These are phyloP conservation scores for Oligia fasciuncula DNA, from an alignment of 2,888 invertebrate genomes.

Conservation along the genomic window DNA sequence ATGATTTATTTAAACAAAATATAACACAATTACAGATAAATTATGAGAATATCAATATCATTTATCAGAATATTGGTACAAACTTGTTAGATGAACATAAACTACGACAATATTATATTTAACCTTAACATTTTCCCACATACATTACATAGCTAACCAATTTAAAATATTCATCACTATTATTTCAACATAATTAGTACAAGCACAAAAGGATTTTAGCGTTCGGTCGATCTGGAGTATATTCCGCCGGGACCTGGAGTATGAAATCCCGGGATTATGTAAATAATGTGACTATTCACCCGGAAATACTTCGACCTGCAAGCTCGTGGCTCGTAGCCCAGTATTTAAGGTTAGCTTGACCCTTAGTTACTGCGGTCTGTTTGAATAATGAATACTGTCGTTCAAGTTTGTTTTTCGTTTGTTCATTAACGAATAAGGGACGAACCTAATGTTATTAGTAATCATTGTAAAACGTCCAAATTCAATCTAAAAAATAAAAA, in stretches of 20 bases:
- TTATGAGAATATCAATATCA: too few species aligned
- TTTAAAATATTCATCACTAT: slow-evolving; percentile 11
- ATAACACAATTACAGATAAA: too few species aligned
- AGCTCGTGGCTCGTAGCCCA: slow-evolving; percentile 37
- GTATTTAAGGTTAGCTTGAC: slow-evolving; percentile 46
- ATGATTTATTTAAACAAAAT: not conserved
- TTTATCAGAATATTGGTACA: not conserved
- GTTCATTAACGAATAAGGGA: not conserved
- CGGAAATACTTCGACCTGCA: slow-evolving; percentile 58
- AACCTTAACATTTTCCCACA: not conserved
- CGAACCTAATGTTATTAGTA: slow-evolving; percentile 6
- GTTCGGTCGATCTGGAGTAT: slow-evolving; percentile 40
- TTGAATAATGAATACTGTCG: slow-evolving; percentile 46
- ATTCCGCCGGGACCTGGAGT: slow-evolving; percentile 27
- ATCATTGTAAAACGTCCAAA: not conserved
- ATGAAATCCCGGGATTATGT: slow-evolving; percentile 62
- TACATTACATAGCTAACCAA: not conserved
- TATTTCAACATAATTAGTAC: slow-evolving; percentile 50
- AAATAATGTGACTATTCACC: slow-evolving; percentile 63
- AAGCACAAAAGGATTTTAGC: slow-evolving; percentile 49
- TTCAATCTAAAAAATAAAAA: not conserved
- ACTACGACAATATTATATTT: not conserved
- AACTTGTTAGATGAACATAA: not conserved
- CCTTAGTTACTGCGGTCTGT: slow-evolving; percentile 45
- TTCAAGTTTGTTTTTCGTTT: slow-evolving; percentile 19